A percentile compares a stretch with the other conserved stretches of the same genome.
phyloP scores from a whole-genome alignment of 2,888 invertebrate species.

The Synergus itoensis region DNA sequence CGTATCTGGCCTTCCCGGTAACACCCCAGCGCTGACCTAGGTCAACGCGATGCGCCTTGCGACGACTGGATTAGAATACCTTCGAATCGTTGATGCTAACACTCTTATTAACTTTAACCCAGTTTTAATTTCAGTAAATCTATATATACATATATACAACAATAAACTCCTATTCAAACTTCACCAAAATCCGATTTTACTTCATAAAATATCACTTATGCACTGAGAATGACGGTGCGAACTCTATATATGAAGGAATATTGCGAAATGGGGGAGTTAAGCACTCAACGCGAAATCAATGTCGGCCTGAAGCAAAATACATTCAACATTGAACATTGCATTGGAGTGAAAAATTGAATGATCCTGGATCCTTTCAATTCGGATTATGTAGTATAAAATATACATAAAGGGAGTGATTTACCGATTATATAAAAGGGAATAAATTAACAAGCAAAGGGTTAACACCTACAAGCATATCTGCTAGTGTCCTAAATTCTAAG shows the following conservation, averaged over 20 bases:
- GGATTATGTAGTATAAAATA: not conserved
- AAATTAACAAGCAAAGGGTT: conserved; percentile 6
- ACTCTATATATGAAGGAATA: not conserved
- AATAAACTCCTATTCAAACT: not conserved
- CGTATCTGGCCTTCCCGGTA: conserved; percentile 41
- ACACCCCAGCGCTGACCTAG: conserved; percentile 41
- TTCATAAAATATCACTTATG: conserved; percentile 3
- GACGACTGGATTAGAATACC: conserved; percentile 28
- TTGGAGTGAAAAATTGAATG: not conserved
- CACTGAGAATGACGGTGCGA: not conserved
- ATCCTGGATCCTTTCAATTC: not conserved
- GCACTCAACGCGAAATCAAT: conserved; percentile 14
- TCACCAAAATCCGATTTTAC: not conserved
- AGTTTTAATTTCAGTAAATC: not conserved
- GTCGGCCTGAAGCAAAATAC: conserved; percentile 3
- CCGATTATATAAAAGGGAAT: not conserved
- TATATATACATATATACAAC: not conserved
- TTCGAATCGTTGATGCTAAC: not conserved
- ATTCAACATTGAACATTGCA: conserved; percentile 25
- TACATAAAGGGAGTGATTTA: not conserved
- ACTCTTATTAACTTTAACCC: not conserved
- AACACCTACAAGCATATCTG: conserved; percentile 20
- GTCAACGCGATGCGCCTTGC: conserved; percentile 17
- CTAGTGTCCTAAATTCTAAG: conserved; percentile 6
- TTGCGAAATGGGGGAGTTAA: not conserved